phyloP scores from a whole-genome alignment of 2,888 invertebrate species.

The Cephonodes hylas region DNA sequence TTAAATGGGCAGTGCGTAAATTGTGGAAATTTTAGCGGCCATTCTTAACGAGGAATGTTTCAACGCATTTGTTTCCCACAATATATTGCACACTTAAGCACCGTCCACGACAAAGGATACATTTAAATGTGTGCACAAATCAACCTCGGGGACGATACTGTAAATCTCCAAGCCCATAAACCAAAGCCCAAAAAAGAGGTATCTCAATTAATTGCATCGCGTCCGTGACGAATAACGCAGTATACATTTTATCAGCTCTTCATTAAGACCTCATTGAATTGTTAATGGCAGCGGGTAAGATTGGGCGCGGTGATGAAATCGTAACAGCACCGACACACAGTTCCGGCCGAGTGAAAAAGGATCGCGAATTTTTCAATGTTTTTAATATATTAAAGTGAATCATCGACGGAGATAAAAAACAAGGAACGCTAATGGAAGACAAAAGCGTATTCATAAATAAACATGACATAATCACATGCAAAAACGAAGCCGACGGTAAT shows the following conservation, averaged over 20 bases:
- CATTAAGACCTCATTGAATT: conserved; percentile 75
- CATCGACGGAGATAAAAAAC: conserved; percentile 57
- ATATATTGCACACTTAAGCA: conserved; percentile 68
- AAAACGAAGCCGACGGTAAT: conserved; percentile 29
- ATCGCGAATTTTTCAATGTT: conserved; percentile 45
- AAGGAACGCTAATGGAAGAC: conserved; percentile 72
- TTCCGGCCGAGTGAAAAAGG: conserved; percentile 52
- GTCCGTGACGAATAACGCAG: conserved; percentile 69
- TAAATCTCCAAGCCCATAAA: conserved; percentile 71
- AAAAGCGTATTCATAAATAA: conserved; percentile 76
- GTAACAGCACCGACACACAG: conserved; percentile 55
- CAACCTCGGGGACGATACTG: conserved; percentile 55
- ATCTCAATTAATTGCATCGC: conserved; percentile 67
- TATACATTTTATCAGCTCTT: conserved; percentile 77
- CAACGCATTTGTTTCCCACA: conserved; percentile 64
- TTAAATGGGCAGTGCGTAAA: conserved; percentile 10
- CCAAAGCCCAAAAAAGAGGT: conserved; percentile 61
- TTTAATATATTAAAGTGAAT: conserved; percentile 62
- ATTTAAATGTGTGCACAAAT: conserved; percentile 67
- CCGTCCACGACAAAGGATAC: conserved; percentile 59
- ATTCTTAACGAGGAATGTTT: conserved; percentile 62
- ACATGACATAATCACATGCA: conserved; percentile 66
- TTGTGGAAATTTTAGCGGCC: conserved; percentile 26
- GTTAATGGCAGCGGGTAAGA: conserved; percentile 69
- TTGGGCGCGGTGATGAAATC: conserved; percentile 70